These are phyloP conservation scores for Paracanthobrama guichenoti DNA, from an alignment of 2,113 vertebrate genomes.

Conservation along the genomic window DNA sequence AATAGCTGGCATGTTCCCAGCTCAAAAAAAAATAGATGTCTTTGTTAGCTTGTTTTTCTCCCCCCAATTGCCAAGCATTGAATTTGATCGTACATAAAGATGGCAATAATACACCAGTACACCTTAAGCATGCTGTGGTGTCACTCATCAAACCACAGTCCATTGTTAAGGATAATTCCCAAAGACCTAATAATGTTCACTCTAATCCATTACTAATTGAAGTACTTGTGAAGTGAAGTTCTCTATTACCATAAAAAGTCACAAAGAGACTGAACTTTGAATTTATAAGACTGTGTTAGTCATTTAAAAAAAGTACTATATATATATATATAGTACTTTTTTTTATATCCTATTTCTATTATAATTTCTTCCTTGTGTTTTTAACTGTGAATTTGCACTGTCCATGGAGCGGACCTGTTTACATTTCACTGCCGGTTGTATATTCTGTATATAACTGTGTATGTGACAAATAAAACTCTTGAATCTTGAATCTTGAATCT, in stretches of 20 bases:
- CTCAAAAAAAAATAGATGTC: constrained; percentile 8
- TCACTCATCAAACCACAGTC: not conserved
- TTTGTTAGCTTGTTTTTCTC: not conserved
- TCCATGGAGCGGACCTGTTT: no score
- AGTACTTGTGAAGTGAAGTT: not conserved
- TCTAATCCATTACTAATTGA: constrained; percentile 19
- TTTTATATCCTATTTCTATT: no score
- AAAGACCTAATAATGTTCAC: not conserved
- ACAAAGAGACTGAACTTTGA: not conserved
- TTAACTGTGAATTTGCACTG: no score
- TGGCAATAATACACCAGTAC: not conserved
- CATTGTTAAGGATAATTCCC: constrained; percentile 4
- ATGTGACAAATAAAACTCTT: no score
- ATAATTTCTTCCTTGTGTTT: no score
- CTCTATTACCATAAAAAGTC: not conserved
- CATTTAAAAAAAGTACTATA: no score
- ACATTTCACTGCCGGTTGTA: no score
- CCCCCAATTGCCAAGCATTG: not conserved
- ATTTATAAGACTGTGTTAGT: not conserved
- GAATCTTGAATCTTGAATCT: no score
- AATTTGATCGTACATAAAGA: not conserved
- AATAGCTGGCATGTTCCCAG: constrained; percentile 9
- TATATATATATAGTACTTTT: no score
- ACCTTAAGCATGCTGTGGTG: not conserved
- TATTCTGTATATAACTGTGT: no score